Base-by-base conservation (phyloP, 2,113 vertebrate genomes). In the Ptilonorhynchus violaceus region DNA sequence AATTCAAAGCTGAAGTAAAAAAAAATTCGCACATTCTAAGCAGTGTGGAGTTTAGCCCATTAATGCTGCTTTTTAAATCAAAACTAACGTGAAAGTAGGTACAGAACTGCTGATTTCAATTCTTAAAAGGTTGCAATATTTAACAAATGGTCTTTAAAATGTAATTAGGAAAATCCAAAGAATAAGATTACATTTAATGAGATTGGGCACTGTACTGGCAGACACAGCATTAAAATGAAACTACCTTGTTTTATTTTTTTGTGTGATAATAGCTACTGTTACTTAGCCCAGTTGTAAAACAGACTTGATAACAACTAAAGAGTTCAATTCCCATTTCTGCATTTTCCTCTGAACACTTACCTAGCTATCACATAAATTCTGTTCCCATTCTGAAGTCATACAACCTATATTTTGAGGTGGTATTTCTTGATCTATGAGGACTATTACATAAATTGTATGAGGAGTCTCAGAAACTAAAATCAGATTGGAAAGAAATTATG, bases 121-220 rank as follows among this genome's bases (percentile, higher is more conserved):
- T 88, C 49, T 88, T 80, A 80, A 18, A 92, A 67, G 39, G 55
- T 3, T 77, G 30, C 39, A 66, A 85, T 88, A 81, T 70, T 70
- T 88, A 84, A 90, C 33, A 80, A 94, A 69, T 8, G 7, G 37
- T 90, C 50, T 94, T 96, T 70, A 93, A 95, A 93, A 86, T 8
- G 5, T 37, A 86, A 74, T 92, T 90, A 92, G 39, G 30, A 77
- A 94, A 93, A 85, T 74, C 85, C 72, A 67, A 89, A 96, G 50
- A 93, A 67, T 21, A 92, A 70, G 74, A 90, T 88, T 77, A 94
- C 23, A 42, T 73, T 92, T 90, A 92, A 93, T 84, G 58, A 92
- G 74, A 69, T 27, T 88, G 37, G 58, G 47, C 35, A 90, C 11
- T 19, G 55, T 49, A 88, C 33, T 9, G 10, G 67, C 55, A 92